Percentiles rank a stretch among this genome's conserved stretches.
phyloP scores from a whole-genome alignment of 2,113 vertebrate species.

The Terrapene triunguis region DNA sequence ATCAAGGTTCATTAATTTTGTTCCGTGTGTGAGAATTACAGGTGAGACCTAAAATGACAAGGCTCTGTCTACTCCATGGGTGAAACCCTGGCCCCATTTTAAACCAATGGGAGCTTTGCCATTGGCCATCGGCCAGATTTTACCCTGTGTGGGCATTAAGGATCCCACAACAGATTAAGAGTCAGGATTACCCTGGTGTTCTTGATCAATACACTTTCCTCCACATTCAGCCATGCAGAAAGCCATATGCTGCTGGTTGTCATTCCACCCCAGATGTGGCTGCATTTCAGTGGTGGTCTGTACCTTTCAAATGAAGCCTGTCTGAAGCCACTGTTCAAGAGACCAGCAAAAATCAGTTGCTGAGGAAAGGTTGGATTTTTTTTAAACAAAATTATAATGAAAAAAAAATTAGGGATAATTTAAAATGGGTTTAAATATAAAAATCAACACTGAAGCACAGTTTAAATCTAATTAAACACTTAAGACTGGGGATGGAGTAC shows the following conservation, averaged over 20 bases:
- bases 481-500: conserved; percentile 15
- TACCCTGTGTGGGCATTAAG: background rate
- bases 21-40: background rate
- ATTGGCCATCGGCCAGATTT: background rate
- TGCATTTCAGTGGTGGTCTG: conserved; percentile 63
- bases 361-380: background rate
- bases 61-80: background rate
- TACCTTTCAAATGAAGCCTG: conserved; percentile 41
- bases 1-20: background rate
- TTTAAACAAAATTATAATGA: background rate
- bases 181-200: conserved; percentile 29
- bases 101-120: background rate
- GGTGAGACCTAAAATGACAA: background rate
- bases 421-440: background rate
- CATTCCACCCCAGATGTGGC: conserved; percentile 66
- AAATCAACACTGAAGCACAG: background rate
- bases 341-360: background rate
- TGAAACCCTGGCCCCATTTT: conserved; percentile 17
- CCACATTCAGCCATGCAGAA: conserved; percentile 53
- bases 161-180: conserved; percentile 33
- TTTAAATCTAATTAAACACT: background rate
- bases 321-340: conserved; percentile 46
- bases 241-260: conserved; percentile 56
- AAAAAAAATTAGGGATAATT: background rate
- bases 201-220: conserved; percentile 67